phyloP scores from a whole-genome alignment of 2,113 vertebrate species.

The Conger conger region DNA sequence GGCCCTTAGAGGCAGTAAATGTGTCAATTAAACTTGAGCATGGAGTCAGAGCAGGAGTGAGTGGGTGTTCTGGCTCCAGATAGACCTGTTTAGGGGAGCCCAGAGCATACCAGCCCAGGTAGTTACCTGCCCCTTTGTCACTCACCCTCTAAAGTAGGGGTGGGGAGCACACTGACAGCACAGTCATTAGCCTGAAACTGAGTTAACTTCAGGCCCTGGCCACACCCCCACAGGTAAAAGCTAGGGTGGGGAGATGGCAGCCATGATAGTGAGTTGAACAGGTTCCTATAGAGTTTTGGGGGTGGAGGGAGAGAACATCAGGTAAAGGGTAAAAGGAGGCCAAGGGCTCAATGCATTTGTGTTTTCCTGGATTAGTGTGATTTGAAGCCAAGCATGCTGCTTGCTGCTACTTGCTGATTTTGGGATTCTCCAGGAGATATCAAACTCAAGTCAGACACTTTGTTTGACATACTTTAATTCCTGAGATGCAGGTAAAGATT shows the following conservation, averaged over 20 bases:
- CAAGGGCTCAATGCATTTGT: background rate
- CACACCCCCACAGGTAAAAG: conserved; percentile 23
- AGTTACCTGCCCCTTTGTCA: conserved; percentile 45
- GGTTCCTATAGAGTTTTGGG: background rate
- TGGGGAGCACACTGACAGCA: conserved; percentile 49
- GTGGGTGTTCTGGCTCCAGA: conserved; percentile 51
- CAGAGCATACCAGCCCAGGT: conserved; percentile 46
- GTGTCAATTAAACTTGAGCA: conserved; percentile 46
- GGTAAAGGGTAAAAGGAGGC: background rate
- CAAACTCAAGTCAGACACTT: background rate
- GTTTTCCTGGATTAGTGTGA: background rate
- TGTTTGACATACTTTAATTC: no score
- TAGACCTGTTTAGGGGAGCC: conserved; percentile 47
- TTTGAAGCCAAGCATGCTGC: background rate
- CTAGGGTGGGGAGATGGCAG: conserved; percentile 26
- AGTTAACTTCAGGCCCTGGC: conserved; percentile 18
- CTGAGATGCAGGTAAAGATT: no score
- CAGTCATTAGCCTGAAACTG: conserved; percentile 57
- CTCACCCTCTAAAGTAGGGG: conserved; percentile 25
- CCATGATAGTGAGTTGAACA: conserved; percentile 38
- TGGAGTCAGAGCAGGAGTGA: background rate
- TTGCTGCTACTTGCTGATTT: background rate
- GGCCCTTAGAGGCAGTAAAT: conserved; percentile 59
- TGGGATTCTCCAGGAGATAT: background rate
- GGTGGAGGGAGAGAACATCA: background rate